phyloP scores from a whole-genome alignment of 1,140 invertebrate genomes.

The Zelostemma sp. region DNA sequence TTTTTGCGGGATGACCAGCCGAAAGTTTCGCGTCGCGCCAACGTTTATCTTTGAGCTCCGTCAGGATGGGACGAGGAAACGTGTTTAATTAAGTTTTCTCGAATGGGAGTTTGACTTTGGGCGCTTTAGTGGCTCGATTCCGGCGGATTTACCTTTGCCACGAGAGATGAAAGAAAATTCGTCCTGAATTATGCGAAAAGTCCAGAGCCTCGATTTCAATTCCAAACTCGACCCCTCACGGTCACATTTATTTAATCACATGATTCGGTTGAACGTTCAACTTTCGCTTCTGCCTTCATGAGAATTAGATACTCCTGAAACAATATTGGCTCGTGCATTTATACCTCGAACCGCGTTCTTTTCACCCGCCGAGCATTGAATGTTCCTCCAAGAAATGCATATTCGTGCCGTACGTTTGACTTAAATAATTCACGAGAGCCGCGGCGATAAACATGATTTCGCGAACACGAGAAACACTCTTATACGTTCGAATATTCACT shows the following conservation, averaged over 20 bases:
- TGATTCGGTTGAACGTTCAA: conserved; percentile 23
- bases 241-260: conserved; percentile 13
- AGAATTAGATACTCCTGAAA: conserved; percentile 36
- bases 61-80: no score
- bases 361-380: conserved; percentile 8
- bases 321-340: conserved; percentile 21
- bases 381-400: conserved; percentile 16
- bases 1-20: no score
- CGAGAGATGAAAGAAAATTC: not conserved
- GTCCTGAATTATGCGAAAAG: not conserved
- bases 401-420: conserved; percentile 7
- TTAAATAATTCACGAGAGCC: conserved; percentile 21
- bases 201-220: not conserved
- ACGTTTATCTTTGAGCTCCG: no score
- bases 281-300: conserved; percentile 30
- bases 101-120: not conserved
- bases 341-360: conserved; percentile 15
- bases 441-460: not conserved
- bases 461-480: not conserved
- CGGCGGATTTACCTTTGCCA: not conserved
- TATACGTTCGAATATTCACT: not conserved
- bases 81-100: not conserved
- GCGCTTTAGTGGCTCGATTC: not conserved
- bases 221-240: not conserved
- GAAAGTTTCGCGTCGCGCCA: no score